Conservation (phyloP, 1,140 invertebrate genomes). For the Diorhabda carinulata region DNA sequence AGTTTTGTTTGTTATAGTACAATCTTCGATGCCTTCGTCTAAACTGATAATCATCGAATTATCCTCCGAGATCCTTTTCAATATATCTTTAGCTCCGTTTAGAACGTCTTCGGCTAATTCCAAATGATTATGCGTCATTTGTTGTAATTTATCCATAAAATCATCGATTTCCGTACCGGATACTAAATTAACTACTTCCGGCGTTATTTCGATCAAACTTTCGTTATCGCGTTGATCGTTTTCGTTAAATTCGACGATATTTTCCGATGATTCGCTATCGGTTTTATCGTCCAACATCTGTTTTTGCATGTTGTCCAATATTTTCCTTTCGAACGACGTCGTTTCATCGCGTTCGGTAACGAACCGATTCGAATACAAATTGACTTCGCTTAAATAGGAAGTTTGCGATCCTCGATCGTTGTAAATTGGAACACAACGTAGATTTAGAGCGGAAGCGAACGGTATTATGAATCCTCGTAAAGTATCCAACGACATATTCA, state of each 20-base stretch:
- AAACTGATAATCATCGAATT: constrained; percentile 6
- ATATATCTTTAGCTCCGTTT: constrained; percentile 17
- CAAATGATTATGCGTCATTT: too few species aligned
- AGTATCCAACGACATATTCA: constrained; percentile 37
- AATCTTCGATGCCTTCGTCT: constrained; percentile 39
- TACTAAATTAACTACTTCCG: constrained; percentile 7
- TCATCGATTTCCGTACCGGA: constrained; percentile 8
- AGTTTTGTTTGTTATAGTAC: constrained; percentile 5
- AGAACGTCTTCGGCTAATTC: background rate
- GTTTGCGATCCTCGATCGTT: constrained; percentile 36
- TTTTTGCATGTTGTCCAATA: constrained; percentile 34
- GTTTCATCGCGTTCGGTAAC: constrained; percentile 5
- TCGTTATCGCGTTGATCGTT: constrained; percentile 20
- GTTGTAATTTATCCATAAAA: too few species aligned
- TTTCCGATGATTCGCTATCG: constrained; percentile 6
- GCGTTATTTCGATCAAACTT: constrained; percentile 22
- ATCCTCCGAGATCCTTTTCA: constrained; percentile 4
- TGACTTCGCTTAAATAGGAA: constrained; percentile 25
- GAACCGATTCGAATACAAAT: constrained; percentile 23
- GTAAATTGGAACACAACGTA: constrained; percentile 25
- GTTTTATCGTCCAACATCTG: constrained; percentile 26
- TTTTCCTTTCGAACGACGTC: constrained; percentile 31
- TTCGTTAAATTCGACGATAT: constrained; percentile 27
- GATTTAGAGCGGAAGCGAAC: constrained; percentile 41
- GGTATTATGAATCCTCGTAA: constrained; percentile 40